phyloP scores from a whole-genome alignment of 2,797 vertebrate species.

The Gambusia yucatana region DNA sequence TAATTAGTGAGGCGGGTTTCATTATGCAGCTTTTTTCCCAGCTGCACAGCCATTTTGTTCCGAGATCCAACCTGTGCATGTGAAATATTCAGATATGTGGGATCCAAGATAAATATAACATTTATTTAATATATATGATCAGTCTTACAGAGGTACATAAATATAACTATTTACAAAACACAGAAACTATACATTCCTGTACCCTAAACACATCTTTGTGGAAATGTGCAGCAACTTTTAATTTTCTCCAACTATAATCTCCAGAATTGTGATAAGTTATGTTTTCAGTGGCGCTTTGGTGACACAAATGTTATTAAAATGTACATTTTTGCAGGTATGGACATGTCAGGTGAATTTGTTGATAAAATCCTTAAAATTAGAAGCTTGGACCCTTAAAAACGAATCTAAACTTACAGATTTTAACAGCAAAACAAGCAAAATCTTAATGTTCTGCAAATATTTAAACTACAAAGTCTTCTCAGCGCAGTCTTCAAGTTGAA shows the following conservation, averaged over 20 bases:
- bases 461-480: neutral
- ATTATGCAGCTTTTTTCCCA: neutral
- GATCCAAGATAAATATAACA: slow-evolving; percentile 13
- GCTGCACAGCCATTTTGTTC: slow-evolving; percentile 19
- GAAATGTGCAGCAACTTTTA: slow-evolving; percentile 10
- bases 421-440: neutral
- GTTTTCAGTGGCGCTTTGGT: slow-evolving; percentile 5
- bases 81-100: slow-evolving; percentile 24
- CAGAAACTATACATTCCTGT: slow-evolving; percentile 52
- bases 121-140: slow-evolving; percentile 19
- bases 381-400: neutral
- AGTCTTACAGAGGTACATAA: slow-evolving; percentile 60
- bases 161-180: slow-evolving; percentile 76
- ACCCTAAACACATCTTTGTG: slow-evolving; percentile 39
- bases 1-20: slow-evolving; percentile 11
- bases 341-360: neutral
- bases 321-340: too few relatives aligned
- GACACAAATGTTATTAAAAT: neutral
- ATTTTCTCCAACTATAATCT: slow-evolving; percentile 1
- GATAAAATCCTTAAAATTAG: neutral
- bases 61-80: neutral
- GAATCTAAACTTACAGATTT: neutral
- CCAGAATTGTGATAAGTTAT: slow-evolving; percentile 41
- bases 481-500: neutral
- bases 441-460: neutral